These are phyloP conservation scores for Macroramphosus scolopax DNA, from an alignment of 2,797 vertebrate genomes.

Conservation along the genomic window DNA sequence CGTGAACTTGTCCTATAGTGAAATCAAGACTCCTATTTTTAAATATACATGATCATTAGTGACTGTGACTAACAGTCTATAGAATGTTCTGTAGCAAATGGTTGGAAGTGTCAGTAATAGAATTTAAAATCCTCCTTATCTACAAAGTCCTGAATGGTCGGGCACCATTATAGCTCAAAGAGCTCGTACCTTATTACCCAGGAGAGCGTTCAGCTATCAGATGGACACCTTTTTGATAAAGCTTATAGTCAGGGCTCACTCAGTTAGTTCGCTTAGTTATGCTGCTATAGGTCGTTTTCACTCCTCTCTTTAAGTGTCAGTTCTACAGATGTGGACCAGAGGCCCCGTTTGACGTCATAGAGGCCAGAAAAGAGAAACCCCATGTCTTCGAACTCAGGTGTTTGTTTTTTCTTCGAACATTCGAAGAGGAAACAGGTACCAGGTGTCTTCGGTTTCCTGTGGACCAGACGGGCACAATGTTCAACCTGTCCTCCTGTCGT, in stretches of 20 bases:
- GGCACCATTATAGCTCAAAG: no score
- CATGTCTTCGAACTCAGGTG: conserved; percentile 47
- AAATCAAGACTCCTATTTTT: conserved; percentile 66
- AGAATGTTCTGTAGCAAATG: no score
- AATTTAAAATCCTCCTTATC: no score
- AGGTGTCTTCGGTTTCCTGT: conserved; percentile 59
- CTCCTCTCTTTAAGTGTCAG: conserved; percentile 21
- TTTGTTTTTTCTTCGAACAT: conserved; percentile 61
- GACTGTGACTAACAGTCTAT: no score
- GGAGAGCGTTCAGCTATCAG: no score
- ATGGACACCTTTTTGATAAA: no score
- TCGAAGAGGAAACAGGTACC: conserved; percentile 61
- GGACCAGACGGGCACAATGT: conserved; percentile 24
- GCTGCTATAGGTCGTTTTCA: no score
- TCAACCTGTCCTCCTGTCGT: conserved; percentile 18
- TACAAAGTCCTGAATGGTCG: no score
- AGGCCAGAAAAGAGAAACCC: conserved; percentile 43
- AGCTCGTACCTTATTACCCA: no score
- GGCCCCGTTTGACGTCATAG: conserved; percentile 46
- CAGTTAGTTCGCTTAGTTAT: no score
- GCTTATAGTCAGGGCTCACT: no score
- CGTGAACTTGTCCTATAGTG: conserved; percentile 63
- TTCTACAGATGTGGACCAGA: conserved; percentile 50
- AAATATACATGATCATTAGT: conserved; percentile 30
- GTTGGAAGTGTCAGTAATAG: no score